Evolutionary conservation across 2,113 vertebrate genomes (phyloP).

Genomic region (Callipepla squamata): DNA sequence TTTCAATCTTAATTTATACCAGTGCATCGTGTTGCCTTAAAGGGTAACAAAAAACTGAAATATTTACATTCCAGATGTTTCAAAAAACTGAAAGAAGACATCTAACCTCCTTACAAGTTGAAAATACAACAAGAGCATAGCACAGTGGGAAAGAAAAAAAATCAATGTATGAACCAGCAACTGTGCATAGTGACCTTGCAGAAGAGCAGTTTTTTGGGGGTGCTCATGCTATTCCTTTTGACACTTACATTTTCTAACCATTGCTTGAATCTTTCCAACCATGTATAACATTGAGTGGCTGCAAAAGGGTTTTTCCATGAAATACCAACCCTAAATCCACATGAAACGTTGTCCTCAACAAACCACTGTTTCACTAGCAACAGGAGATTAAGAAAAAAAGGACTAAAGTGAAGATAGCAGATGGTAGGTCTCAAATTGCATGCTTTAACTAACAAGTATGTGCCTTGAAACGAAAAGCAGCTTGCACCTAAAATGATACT

Average conservation of each 20-base stretch:
- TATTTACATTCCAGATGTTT: not conserved
- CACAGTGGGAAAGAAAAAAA: not conserved
- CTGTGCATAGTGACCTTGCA: not conserved
- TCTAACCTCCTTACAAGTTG: not conserved
- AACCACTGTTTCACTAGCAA: conserved; percentile 22
- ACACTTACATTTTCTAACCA: not conserved
- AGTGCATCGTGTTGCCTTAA: not conserved
- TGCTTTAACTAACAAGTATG: conserved; percentile 65
- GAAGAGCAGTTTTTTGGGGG: not conserved
- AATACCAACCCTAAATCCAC: not conserved
- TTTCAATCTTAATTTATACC: not conserved
- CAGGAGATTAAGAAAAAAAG: not conserved
- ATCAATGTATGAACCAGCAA: not conserved
- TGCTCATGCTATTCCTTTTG: not conserved
- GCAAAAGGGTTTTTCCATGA: not conserved
- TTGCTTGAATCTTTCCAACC: not conserved
- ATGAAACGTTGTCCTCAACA: not conserved
- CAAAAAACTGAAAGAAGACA: not conserved
- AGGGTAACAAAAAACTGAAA: not conserved
- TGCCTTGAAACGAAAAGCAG: conserved; percentile 48
- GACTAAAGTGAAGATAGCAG: conserved; percentile 54
- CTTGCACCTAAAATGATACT: conserved; percentile 60
- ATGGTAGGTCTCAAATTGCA: conserved; percentile 57
- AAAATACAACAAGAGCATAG: not conserved
- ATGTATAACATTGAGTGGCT: not conserved